Conservation (phyloP, 2,888 invertebrate species). For the Fragum whitleyi region DNA sequence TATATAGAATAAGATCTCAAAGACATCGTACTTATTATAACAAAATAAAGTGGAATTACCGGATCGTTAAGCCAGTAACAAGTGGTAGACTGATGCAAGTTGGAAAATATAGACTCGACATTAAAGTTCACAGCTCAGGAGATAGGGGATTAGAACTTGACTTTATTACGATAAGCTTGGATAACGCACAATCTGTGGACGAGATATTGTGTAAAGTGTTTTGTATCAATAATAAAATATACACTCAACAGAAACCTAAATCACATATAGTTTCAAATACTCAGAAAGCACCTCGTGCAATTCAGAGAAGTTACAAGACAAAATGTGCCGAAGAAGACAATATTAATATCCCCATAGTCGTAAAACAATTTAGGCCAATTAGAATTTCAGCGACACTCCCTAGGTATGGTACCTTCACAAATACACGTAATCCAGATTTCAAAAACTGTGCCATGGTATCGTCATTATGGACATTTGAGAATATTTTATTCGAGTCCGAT, state of each 20-base stretch:
- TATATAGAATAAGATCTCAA: slow-evolving; percentile 35
- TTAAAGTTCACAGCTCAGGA: slow-evolving; percentile 55
- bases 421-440: slow-evolving; percentile 61
- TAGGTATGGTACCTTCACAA: slow-evolving; percentile 65
- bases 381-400: slow-evolving; percentile 69
- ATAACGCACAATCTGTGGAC: slow-evolving; percentile 41
- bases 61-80: background rate
- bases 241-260: slow-evolving; percentile 26
- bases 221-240: slow-evolving; percentile 61
- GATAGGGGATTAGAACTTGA: slow-evolving; percentile 71
- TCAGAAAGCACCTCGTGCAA: background rate
- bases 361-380: slow-evolving; percentile 28
- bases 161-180: slow-evolving; percentile 53
- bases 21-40: slow-evolving; percentile 29
- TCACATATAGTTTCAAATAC: background rate
- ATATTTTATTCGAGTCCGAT: slow-evolving; percentile 36
- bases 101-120: slow-evolving; percentile 56
- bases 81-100: slow-evolving; percentile 1
- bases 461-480: slow-evolving; percentile 60
- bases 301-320: slow-evolving; percentile 66
- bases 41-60: slow-evolving; percentile 47
- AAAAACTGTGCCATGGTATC: slow-evolving; percentile 57
- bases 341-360: slow-evolving; percentile 71
- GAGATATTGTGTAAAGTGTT: slow-evolving; percentile 65
- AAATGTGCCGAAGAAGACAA: slow-evolving; percentile 76